Percentiles rank a stretch among this genome's conserved stretches.
Conservation (phyloP, 2,113 vertebrate genomes). For the Ramphastos sulfuratus region DNA sequence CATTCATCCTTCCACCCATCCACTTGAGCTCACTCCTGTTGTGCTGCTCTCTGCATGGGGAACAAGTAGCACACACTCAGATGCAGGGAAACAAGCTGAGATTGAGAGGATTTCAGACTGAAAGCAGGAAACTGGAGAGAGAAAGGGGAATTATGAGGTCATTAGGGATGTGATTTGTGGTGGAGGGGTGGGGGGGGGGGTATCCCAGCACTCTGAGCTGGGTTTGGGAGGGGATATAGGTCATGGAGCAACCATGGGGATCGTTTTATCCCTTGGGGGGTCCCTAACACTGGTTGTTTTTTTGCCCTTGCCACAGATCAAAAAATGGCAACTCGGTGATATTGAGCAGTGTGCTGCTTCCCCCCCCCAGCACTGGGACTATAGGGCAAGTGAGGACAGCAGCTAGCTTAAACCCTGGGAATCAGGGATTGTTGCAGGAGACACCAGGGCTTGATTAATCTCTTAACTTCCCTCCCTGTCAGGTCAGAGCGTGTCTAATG, state of each 20-base stretch:
- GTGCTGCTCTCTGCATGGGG: fast-evolving
- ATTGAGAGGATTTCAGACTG: neutral
- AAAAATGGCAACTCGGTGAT: neutral
- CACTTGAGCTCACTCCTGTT: too few relatives aligned
- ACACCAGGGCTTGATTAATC: slow-evolving; percentile 1
- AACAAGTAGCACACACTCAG: neutral
- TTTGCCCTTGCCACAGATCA: neutral
- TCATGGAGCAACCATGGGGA: neutral
- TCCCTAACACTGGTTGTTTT: neutral
- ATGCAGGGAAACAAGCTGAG: neutral
- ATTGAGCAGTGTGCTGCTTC: neutral
- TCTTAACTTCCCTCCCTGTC: neutral
- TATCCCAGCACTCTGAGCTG: fast-evolving
- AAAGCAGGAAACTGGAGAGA: neutral
- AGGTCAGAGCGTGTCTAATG: neutral
- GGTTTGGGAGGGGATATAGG: neutral
- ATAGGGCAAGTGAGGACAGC: slow-evolving; percentile 36
- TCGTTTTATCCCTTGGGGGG: neutral
- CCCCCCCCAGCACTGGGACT: neutral
- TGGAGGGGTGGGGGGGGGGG: too few relatives aligned
- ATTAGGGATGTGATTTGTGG: fast-evolving
- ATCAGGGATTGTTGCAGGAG: neutral
- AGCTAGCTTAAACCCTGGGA: slow-evolving; percentile 4
- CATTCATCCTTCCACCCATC: neutral
- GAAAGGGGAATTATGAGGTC: neutral